Evolutionary conservation across 1,140 invertebrate species (phyloP), one percentile per base, ranked within the genome.

Genomic region (Ectropis grisescens): DNA sequence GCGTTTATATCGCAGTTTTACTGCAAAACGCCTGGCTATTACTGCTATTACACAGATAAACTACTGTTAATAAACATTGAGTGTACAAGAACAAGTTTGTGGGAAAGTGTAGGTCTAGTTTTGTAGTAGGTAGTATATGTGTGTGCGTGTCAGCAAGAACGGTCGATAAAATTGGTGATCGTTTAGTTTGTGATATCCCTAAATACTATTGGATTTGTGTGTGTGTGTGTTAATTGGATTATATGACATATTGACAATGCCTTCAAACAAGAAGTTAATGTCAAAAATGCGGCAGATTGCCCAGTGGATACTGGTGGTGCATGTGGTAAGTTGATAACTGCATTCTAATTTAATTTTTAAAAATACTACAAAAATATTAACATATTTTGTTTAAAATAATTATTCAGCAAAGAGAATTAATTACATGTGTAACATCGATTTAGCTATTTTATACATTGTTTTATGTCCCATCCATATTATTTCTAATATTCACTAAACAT

Each of bases 41-140:
- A 51, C 42, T 48, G 53, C 49, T 30, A 52, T 52, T 53, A 51
- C 55, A 41, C 36, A 53, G 43, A 68, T 53, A 65, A 65, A 29
- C 31, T 51, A 58, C 44, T 51, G 45, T 49, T 48, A 37, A 59
- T 25, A 58, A 58, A 62, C 49, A 52, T 58, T 61, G 48, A 29
- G 44, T 50, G 55, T 56, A 30, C 30, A 57, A 55, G 58, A 62
- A 70, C 62, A 62, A 67, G 57, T 68, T 51, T 59, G 40, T 56
- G 72, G 71, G 68, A 78, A 75, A 78, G 75, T 78, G 70, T 59
- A 58, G 48, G 60, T 60, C 57, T 66, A 72, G 64, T 62, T 74
- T 51, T 47, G 40, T 43, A 48, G 42, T n/a, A n/a, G n/a, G 19
- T 22, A 5, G 4, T 62, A 50, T 68, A 35, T 43, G 54, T 58